Conservation (phyloP, 53 echinoderm and acorn worm genomes). For the Zoroaster sp. region DNA sequence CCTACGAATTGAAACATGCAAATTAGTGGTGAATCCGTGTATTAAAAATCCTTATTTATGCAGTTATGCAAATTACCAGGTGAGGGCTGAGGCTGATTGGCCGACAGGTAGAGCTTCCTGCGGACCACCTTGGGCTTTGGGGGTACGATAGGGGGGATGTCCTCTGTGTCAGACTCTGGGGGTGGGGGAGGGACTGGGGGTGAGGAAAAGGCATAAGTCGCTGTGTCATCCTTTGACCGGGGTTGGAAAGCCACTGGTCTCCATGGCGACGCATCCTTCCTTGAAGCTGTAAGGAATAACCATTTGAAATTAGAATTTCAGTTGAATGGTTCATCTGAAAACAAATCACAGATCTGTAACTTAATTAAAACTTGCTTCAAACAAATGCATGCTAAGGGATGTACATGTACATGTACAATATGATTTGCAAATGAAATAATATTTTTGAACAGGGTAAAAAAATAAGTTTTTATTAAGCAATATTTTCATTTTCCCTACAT, state of each 20-base stretch:
- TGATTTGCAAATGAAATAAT: too few species aligned
- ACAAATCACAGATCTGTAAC: too few species aligned
- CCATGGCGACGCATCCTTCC: conserved; percentile 64
- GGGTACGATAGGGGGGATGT: conserved; percentile 71
- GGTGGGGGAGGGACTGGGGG: conserved; percentile 93
- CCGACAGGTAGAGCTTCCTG: conserved; percentile 74
- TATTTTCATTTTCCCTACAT: too few species aligned
- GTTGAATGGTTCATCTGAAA: background rate
- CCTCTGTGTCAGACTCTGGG: conserved; percentile 84
- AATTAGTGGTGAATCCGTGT: background rate
- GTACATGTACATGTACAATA: too few species aligned
- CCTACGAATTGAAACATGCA: conserved; percentile 33
- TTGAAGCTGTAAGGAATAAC: conserved; percentile 49
- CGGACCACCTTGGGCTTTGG: conserved; percentile 85
- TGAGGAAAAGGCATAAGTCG: conserved; percentile 70
- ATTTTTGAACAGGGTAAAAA: too few species aligned
- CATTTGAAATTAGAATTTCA: too few species aligned
- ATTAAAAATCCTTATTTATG: background rate
- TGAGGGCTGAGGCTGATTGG: conserved; percentile 66
- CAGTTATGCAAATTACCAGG: conserved; percentile 45
- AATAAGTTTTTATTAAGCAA: too few species aligned
- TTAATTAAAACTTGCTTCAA: too few species aligned
- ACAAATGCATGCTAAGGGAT: too few species aligned
- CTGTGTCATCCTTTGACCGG: conserved; percentile 62
- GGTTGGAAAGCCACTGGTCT: conserved; percentile 77